These are phyloP conservation scores for Agrotis exclamationis DNA, from an alignment of 2,888 invertebrate genomes.

Conservation along the genomic window DNA sequence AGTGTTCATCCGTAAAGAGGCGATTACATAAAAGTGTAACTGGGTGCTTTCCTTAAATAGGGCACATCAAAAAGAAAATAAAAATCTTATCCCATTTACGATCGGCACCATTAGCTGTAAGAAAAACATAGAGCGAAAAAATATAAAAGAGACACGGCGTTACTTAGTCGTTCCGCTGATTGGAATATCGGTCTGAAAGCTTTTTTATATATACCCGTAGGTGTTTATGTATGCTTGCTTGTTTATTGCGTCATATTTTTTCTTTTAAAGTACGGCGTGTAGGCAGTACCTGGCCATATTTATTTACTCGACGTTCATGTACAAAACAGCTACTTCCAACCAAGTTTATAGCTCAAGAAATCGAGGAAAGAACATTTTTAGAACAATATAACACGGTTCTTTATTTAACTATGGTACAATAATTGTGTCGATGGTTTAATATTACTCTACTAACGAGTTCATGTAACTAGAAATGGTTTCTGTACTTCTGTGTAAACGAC, in stretches of 20 bases:
- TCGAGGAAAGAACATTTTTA: slow-evolving; percentile 30
- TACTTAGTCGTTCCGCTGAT: slow-evolving; percentile 79
- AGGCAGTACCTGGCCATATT: slow-evolving; percentile 41
- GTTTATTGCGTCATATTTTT: slow-evolving; percentile 70
- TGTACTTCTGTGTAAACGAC: slow-evolving; percentile 49
- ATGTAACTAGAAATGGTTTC: slow-evolving; percentile 39
- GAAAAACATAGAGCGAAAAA: slow-evolving; percentile 79
- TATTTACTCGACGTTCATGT: slow-evolving; percentile 44
- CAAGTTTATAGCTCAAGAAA: slow-evolving; percentile 42
- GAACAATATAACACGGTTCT: slow-evolving; percentile 20
- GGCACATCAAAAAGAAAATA: slow-evolving; percentile 82
- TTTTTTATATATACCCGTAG: slow-evolving; percentile 77
- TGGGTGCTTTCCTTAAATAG: slow-evolving; percentile 75
- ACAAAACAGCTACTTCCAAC: slow-evolving; percentile 38
- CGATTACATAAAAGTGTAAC: slow-evolving; percentile 75
- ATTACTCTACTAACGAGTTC: slow-evolving; percentile 47
- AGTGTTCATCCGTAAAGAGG: slow-evolving; percentile 71
- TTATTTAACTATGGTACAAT: slow-evolving; percentile 34
- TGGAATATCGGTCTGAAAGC: slow-evolving; percentile 82
- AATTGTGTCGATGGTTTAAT: slow-evolving; percentile 46
- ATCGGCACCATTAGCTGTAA: slow-evolving; percentile 80
- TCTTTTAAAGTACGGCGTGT: slow-evolving; percentile 36
- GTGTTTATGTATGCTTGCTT: slow-evolving; percentile 71
- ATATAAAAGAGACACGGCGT: slow-evolving; percentile 77
- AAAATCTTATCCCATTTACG: slow-evolving; percentile 83